Evolutionary conservation across 2,113 vertebrate species (phyloP).

Genomic region (Phrynosoma platyrhinos): DNA sequence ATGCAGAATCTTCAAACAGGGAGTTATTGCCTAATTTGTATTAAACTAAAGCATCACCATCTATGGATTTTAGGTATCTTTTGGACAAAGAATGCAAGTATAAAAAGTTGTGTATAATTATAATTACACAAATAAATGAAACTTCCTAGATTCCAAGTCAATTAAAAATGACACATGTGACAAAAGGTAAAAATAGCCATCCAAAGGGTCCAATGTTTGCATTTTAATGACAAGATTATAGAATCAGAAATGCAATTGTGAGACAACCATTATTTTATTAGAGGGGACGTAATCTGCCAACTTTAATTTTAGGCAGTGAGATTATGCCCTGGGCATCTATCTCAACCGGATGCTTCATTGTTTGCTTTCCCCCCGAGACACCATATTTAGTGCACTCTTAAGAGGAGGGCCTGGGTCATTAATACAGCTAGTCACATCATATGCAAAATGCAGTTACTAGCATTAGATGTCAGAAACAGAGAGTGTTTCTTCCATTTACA

Average conservation of each 20-base stretch:
- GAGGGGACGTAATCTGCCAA: conserved; percentile 27
- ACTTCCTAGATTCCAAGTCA: conserved; percentile 20
- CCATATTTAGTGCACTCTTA: not conserved
- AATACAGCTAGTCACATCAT: not conserved
- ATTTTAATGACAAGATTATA: conserved; percentile 42
- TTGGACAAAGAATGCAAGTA: not conserved
- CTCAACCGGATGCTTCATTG: conserved; percentile 5
- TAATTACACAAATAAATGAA: conserved; percentile 9
- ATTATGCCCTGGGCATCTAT: conserved; percentile 19
- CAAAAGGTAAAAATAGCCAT: conserved; percentile 25
- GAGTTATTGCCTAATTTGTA: conserved; percentile 10
- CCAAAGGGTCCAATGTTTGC: not conserved
- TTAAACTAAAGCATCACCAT: conserved; percentile 1
- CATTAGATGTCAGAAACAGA: conserved; percentile 25
- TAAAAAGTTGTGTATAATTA: conserved; percentile 18
- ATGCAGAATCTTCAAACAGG: conserved; percentile 7
- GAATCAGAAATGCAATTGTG: conserved; percentile 15
- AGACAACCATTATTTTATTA: conserved; percentile 48
- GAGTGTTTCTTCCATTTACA: conserved; percentile 24
- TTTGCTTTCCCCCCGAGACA: conserved; percentile 2
- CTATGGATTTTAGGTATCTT: not conserved
- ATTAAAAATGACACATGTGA: conserved; percentile 32
- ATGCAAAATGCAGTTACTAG: conserved; percentile 7
- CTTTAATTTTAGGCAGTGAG: conserved; percentile 10
- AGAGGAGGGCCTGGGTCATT: not conserved